phyloP scores from a whole-genome alignment of 2,113 vertebrate species.

The Fulmarus glacialis region DNA sequence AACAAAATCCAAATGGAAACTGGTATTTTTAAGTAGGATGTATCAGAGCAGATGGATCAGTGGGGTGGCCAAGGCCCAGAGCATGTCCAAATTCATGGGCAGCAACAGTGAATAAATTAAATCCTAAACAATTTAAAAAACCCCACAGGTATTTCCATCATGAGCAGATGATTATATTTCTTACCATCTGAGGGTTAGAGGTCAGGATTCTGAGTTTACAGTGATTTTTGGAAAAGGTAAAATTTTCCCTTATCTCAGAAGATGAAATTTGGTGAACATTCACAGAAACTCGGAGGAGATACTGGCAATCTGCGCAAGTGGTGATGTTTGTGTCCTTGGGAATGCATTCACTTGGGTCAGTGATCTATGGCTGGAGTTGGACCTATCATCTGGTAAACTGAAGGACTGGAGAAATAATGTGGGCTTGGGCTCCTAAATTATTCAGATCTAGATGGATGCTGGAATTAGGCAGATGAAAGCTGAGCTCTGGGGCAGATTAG shows the following conservation, averaged over 20 bases:
- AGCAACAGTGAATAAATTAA: slow-evolving; percentile 81
- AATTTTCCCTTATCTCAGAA: neutral
- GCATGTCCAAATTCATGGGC: slow-evolving; percentile 82
- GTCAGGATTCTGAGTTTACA: neutral
- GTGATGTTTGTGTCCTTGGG: neutral
- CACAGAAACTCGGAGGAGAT: neutral
- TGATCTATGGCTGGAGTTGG: neutral
- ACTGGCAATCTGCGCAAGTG: neutral
- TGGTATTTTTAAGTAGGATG: slow-evolving; percentile 78
- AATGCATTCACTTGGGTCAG: neutral
- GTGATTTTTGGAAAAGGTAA: neutral
- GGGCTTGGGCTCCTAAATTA: neutral
- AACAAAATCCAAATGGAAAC: slow-evolving; percentile 63
- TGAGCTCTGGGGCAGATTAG: neutral
- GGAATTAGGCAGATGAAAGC: neutral
- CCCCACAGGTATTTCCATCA: neutral
- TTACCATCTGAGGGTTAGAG: neutral
- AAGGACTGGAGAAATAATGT: neutral
- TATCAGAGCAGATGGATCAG: slow-evolving; percentile 78
- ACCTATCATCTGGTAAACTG: neutral
- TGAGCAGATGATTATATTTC: neutral
- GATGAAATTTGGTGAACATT: neutral
- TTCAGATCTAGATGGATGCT: neutral
- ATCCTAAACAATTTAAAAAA: slow-evolving; percentile 66
- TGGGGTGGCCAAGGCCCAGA: slow-evolving; percentile 78